Percentiles rank a stretch among this genome's conserved stretches.
These are phyloP conservation scores for Drosophila ogumai DNA, from an alignment of 1,140 invertebrate genomes.

Conservation along the genomic window DNA sequence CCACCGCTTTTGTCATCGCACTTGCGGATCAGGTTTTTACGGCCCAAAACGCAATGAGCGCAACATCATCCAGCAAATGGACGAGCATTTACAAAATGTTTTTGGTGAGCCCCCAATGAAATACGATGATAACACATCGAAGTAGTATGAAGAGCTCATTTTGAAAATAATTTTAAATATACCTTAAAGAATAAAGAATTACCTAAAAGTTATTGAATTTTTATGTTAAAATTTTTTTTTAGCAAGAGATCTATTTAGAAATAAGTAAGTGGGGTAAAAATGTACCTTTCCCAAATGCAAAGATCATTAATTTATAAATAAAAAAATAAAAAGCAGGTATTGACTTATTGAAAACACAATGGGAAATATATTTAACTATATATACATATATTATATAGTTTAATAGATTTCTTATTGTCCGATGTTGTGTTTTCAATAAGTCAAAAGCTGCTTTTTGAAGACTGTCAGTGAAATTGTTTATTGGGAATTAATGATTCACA, in stretches of 20 bases:
- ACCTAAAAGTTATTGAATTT: neutral
- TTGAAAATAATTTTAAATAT: neutral
- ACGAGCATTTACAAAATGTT: slow-evolving; percentile 3
- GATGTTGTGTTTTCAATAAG: neutral
- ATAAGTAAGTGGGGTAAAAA: no score
- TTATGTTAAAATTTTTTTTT: no score
- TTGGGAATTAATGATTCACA: neutral
- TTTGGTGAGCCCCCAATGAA: neutral
- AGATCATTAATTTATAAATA: neutral
- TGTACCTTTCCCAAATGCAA: no score
- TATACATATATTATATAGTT: no score
- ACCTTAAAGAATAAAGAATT: neutral
- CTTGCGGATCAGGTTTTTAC: slow-evolving; percentile 47
- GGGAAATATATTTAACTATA: no score
- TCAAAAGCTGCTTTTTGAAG: neutral
- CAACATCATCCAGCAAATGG: slow-evolving; percentile 12
- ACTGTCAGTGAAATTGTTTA: no score
- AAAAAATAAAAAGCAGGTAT: no score
- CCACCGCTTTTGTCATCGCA: slow-evolving; percentile 40
- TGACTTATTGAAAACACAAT: no score
- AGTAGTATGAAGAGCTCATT: neutral
- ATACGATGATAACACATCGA: neutral
- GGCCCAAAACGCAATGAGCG: slow-evolving; percentile 25
- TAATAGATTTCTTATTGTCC: neutral
- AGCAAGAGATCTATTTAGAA: neutral